Conservation (phyloP, 2,113 vertebrate species). For the Semnornis frantzii region DNA sequence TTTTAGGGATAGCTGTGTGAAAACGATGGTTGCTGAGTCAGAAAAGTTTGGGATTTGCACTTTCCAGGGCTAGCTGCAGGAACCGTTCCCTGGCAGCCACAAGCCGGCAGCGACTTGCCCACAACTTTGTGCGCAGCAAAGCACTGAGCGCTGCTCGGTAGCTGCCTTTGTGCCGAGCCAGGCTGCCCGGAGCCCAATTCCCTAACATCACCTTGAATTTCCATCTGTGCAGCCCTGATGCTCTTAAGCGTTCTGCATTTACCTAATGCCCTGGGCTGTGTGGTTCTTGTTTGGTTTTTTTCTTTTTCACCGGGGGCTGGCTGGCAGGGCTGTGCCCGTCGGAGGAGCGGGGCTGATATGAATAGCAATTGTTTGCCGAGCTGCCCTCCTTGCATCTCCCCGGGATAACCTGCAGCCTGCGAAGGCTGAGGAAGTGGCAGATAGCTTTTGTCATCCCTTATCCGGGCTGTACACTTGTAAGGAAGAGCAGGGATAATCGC, state of each 20-base stretch:
- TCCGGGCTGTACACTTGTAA: conserved; percentile 98
- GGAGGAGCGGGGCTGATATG: conserved; percentile 82
- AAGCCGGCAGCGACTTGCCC: not conserved
- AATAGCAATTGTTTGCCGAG: conserved; percentile 88
- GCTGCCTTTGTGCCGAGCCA: conserved; percentile 69
- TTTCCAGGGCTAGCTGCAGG: too few species aligned
- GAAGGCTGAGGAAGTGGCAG: conserved; percentile 85
- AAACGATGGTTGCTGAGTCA: too few species aligned
- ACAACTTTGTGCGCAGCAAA: not conserved
- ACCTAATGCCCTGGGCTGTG: conserved; percentile 86
- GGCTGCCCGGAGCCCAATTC: conserved; percentile 78
- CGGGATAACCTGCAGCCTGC: conserved; percentile 86
- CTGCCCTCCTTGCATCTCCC: conserved; percentile 80
- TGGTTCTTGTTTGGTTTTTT: too few species aligned
- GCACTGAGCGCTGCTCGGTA: not conserved
- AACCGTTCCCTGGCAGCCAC: not conserved
- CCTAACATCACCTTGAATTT: conserved; percentile 81
- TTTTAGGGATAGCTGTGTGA: too few species aligned
- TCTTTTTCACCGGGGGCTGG: conserved; percentile 6
- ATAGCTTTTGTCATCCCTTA: conserved; percentile 96
- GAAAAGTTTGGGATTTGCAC: too few species aligned
- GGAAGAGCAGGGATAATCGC: conserved; percentile 98
- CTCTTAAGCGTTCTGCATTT: conserved; percentile 81
- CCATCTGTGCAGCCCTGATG: conserved; percentile 79
- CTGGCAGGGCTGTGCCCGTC: conserved; percentile 79